Base-by-base conservation (phyloP, 2,113 vertebrate species). In the Nesoenas mayeri region DNA sequence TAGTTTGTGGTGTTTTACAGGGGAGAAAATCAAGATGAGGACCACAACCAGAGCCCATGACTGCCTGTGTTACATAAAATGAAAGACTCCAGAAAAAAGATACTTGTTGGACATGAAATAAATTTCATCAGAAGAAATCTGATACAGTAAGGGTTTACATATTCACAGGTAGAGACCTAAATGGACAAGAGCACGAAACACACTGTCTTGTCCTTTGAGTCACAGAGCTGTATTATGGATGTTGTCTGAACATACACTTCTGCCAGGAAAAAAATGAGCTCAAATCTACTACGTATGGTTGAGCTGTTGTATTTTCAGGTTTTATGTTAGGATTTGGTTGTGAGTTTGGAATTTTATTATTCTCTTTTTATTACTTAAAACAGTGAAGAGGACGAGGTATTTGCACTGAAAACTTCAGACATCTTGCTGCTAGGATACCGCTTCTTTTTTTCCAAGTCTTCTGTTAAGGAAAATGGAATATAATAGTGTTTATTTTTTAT, bases 381-480 rank as follows among this genome's bases (percentile, higher is more conserved):
- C 32, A 81, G 50, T 42, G 62, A 83, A 88, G 47, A 36, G 56
- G 21, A 17, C 0, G 2, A 92, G 61, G 31, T 81, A 44, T 58
- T 92, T 64, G 51, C 34, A 42, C 19, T 70, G 42, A 80, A 94
- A 94, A 86, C 28, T 96, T 93, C 64, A 78, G 34, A 71, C 61
- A 12, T 75, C 26, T 95, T 9, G 82, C 96, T 95, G 82, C 93
- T 93, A 92, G 67, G 93, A 90, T 82, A 96, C 61, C 2, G 5
- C 8, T 20, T 74, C 21, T 50, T 85, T 79, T 84, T 79, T 17
- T 28, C 2, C 22, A 60, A 85, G 58, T 17, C 21, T 80, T 88
- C 85, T 78, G 48, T 88, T 32, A 88, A 64, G 56, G 19, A 90
- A 84, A 92, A 86, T 38, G 20, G 21, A 83, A 78, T 71, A 64